Base-by-base conservation (phyloP, 1,140 invertebrate genomes). In the Panagrolaimus sp. region DNA sequence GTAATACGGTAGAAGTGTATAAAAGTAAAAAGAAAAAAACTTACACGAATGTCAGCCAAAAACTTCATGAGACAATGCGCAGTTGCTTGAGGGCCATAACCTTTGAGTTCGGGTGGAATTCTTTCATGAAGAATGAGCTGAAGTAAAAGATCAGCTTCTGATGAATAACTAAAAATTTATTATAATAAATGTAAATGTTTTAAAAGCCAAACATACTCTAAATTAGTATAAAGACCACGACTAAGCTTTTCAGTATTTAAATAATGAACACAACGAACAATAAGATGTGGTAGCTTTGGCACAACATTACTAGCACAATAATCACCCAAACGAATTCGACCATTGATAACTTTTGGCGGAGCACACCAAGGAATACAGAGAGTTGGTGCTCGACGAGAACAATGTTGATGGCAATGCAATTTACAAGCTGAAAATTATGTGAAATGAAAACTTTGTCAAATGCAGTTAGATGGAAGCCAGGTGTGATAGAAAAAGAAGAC, bases 241-340 rank as follows among this genome's bases (percentile, higher is more conserved):
- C 84, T 87, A n/a, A 96, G 85, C 0, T 87, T 93, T 42, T 92
- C 85, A 3, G 88, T 85, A 86, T 97, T 94, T 42, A 98, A 88
- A 84, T 96, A 93, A 78, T 92, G 92, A 9, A 96, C 88, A 83
- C 93, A 97, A 82, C 96, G 92, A 48, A 96, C 89, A 71, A 98
- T 87, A 0, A 97, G 81, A 1, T 91, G 90, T 8, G 95, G 95
- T 51, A 98, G 89, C 90, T 94, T 92, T 1, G 95, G 95, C 20
- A 90, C 85, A 7, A 87, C 87, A 51, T 85, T 84, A 13, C 92
- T 91, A 38, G 31, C 2, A 42, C 76, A 78, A 64, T 72, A 74
- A 44, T 82, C 78, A 43, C 44, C 31, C 43, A 76, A 31, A 46
- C 57, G 62, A 11, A 51, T 69, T 16, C 70, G 64, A 57, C 51